Base-by-base conservation (phyloP, 2,888 invertebrate genomes). In the Plagodis pulveraria region DNA sequence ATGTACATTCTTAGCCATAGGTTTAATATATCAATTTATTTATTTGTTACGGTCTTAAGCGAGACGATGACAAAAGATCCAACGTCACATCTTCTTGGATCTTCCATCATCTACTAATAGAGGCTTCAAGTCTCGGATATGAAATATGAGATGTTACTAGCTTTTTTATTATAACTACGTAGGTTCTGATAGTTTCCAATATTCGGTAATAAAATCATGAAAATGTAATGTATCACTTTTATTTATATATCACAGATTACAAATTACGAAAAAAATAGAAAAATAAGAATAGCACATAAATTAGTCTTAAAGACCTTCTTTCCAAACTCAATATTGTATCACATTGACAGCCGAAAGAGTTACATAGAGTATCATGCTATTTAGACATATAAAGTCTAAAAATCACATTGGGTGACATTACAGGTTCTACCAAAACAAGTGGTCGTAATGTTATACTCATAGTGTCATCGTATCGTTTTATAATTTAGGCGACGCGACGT, bases 161-260 rank as follows among this genome's bases (percentile, higher is more conserved):
- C 22, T 22, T 22, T 22, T 22, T 22, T 22, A 22, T 4, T 22
- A 22, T 2, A 4, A 22, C 22, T 22, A 22, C 4, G 10, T 40
- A 40, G 40, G 40, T 9, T 40, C 40, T 0, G 8, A 10, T 40
- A 40, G 9, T 22, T 22, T 22, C 1, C 5, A 10, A 2, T 40
- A 40, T 7, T 40, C 8, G 40, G 9, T 6, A 49, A 52, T 22
- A 22, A 58, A 58, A 22, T 2, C 22, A 58, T 34, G 22, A 9
- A 41, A 6, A 9, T 53, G 49, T 48, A 41, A 6, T 47, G 22
- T 35, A 49, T 35, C 32, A 44, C 9, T 5, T 55, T 54, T 58
- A 53, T 58, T 40, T 33, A 53, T 38, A 53, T 61, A 61, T 56
- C 67, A 65, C 67, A 67, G 65, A 57, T 57, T 9, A 60, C 45